Evolutionary conservation across 1,140 invertebrate genomes (phyloP).

Genomic region (Dendrolimus kikuchii): DNA sequence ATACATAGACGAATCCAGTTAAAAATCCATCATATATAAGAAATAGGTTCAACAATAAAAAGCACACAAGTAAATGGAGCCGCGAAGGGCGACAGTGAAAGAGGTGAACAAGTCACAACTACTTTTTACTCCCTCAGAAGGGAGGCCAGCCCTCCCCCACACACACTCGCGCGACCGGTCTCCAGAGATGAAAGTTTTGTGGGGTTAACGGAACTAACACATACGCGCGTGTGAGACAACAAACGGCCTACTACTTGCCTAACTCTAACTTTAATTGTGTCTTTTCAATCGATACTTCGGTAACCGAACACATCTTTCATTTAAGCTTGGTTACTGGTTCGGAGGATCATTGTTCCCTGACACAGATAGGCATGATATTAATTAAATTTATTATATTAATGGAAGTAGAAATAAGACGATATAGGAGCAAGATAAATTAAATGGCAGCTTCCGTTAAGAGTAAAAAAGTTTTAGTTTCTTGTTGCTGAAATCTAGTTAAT

Average conservation of each 20-base stretch:
- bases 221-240: conserved; percentile 58
- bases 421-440: too few relatives aligned
- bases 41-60: conserved; percentile 12
- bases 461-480: too few relatives aligned
- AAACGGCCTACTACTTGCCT: conserved; percentile 57
- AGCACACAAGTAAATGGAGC: conserved; percentile 17
- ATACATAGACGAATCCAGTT: too few relatives aligned
- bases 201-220: conserved; percentile 61
- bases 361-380: background rate
- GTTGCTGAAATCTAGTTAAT: too few relatives aligned
- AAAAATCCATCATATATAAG: background rate
- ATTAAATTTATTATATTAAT: too few relatives aligned
- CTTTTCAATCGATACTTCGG: conserved; percentile 65
- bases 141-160: conserved; percentile 40
- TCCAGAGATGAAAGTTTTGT: conserved; percentile 70
- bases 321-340: conserved; percentile 11
- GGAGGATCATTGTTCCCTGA: conserved; percentile 12
- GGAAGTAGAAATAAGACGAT: too few relatives aligned
- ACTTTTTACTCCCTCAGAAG: conserved; percentile 65
- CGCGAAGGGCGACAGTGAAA: conserved; percentile 63
- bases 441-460: too few relatives aligned
- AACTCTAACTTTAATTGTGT: conserved; percentile 71
- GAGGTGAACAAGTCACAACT: conserved; percentile 68
- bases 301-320: conserved; percentile 21
- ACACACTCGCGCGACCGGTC: conserved; percentile 39